Base-by-base conservation (phyloP, 1,140 invertebrate species). In the Alviniconcha marisindica region DNA sequence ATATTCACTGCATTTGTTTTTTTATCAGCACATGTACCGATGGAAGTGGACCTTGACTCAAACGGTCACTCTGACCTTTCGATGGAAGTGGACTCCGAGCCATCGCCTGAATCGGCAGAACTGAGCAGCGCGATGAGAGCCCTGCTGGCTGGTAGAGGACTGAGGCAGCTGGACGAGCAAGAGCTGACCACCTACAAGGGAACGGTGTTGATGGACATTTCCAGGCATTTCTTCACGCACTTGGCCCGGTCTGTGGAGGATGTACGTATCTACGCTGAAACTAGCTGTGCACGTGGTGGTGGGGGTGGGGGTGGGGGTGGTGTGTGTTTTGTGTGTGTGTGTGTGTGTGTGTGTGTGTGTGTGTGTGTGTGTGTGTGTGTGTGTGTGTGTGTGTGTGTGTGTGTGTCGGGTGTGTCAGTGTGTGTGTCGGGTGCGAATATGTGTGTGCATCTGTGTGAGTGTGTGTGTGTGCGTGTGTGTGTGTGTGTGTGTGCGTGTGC, bases 291-390 rank as follows among this genome's bases (percentile, higher is more conserved):
- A 21, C 18, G 31, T 73, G 1, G 31, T 31, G 38, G 18, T 73
- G 1, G 18, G 18, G 38, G 14, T 40, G 31, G 1, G 18, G 69
- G 31, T 40, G 31, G 31, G 14, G 14, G 2, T 40, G 14, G 38
- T 40, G 21, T 12, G 73, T 42, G 7, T 24, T 74, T 28, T 82
- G 24, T 76, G 48, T 48, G 28, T 10, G 36, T 78, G 51, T 60
- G 48, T 77, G 54, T 66, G 44, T 85, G 38, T 31, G 44, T n/a
- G 21, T 71, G 36, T 54, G 28, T 48, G 7, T 76, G 31, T 77
- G 24, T 82, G 28, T 84, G n/a, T 73, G 36, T 82, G 69, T 83
- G 40, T 83, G 48, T 74, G 24, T 82, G 66, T 74, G 7, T 73
- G 10, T 82, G 60, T 82, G 21, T 82, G 4, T 82, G n/a, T 73